Evolutionary conservation across 2,888 invertebrate genomes (phyloP).

Genomic region (Malthinus seriepunctatus): DNA sequence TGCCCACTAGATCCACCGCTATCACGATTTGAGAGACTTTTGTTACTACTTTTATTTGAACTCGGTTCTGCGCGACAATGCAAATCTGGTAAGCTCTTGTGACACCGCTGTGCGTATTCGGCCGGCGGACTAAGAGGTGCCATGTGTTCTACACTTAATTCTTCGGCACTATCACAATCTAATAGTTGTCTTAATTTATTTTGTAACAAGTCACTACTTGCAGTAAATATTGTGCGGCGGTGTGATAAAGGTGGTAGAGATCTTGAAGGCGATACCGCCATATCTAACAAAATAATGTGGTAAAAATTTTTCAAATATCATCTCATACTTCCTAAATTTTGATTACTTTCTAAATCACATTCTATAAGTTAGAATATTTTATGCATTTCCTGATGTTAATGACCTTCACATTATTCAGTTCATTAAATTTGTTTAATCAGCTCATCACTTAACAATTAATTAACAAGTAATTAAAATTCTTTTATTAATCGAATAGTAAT

Average conservation of each 20-base stretch:
- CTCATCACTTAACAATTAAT: too few relatives aligned
- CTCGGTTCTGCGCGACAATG: slow-evolving; percentile 54
- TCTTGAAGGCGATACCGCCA: slow-evolving; percentile 57
- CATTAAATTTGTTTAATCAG: too few relatives aligned
- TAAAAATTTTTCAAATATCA: too few relatives aligned
- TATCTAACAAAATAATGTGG: slow-evolving; percentile 43
- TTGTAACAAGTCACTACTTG: slow-evolving; percentile 70
- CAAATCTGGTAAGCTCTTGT: slow-evolving; percentile 76
- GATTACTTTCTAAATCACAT: too few relatives aligned
- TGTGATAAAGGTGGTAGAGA: slow-evolving; percentile 59
- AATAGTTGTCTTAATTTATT: slow-evolving; percentile 76
- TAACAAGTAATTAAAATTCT: too few relatives aligned
- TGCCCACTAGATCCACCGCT: slow-evolving; percentile 83
- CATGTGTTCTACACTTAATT: slow-evolving; percentile 57
- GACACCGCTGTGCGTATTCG: slow-evolving; percentile 70
- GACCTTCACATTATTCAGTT: too few relatives aligned
- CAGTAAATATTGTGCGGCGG: slow-evolving; percentile 57
- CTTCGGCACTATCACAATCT: slow-evolving; percentile 75
- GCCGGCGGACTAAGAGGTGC: slow-evolving; percentile 72
- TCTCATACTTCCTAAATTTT: too few relatives aligned
- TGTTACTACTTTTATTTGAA: slow-evolving; percentile 56
- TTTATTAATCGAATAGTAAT: too few relatives aligned
- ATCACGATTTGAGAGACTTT: slow-evolving; percentile 67
- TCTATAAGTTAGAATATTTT: too few relatives aligned
- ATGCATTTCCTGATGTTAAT: too few relatives aligned